A percentile compares a stretch with the other conserved stretches of the same genome.
These are phyloP conservation scores for Megalurothrips usitatus DNA, from an alignment of 2,888 invertebrate genomes.

Conservation along the genomic window DNA sequence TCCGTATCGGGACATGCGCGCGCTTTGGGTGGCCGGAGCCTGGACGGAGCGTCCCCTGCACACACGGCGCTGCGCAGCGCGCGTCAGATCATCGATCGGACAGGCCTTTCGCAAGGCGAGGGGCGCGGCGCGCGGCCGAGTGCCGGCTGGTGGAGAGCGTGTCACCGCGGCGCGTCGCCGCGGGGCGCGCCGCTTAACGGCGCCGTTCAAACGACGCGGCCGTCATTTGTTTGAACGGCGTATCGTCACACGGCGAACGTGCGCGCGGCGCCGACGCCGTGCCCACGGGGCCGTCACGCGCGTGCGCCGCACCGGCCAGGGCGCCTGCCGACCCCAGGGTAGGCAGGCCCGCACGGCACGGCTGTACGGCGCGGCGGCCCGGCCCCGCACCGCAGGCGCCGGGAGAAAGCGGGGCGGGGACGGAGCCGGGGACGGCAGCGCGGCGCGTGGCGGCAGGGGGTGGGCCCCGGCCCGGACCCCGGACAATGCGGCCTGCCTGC, in stretches of 20 bases:
- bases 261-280: background rate
- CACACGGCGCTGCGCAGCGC: background rate
- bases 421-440: too few relatives aligned
- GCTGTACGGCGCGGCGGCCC: too few relatives aligned
- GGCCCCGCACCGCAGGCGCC: too few relatives aligned
- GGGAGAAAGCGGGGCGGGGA: background rate
- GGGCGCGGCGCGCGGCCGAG: background rate
- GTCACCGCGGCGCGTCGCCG: background rate
- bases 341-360: too few relatives aligned
- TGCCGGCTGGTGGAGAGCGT: background rate
- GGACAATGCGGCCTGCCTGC: too few relatives aligned
- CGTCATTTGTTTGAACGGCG: too few relatives aligned
- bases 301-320: background rate
- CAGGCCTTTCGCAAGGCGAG: background rate
- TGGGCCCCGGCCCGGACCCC: too few relatives aligned
- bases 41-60: background rate
- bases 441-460: too few relatives aligned
- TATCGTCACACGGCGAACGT: background rate
- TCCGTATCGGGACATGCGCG: too few relatives aligned
- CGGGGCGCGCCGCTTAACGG: too few relatives aligned
- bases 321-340: background rate
- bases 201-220: too few relatives aligned
- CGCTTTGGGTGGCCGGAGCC: background rate
- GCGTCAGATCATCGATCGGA: too few relatives aligned
- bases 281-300: background rate